Evolutionary conservation across 2,113 vertebrate species (phyloP), one percentile per base, ranked within the genome.

Genomic region (Seriola dumerili): DNA sequence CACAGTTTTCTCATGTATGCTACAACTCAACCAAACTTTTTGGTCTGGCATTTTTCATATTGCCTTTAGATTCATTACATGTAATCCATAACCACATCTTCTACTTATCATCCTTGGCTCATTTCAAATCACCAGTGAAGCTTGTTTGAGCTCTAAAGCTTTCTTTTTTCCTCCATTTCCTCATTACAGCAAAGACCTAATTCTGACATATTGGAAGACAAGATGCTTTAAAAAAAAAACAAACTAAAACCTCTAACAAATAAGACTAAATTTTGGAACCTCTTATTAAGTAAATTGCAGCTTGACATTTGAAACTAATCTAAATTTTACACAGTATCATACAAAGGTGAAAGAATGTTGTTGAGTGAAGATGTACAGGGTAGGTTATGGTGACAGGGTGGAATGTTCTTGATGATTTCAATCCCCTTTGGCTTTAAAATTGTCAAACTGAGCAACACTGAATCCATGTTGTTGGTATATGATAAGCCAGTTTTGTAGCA

Each of bases 401-500:
- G 12, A 38, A 36, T 46, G 32, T 34, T 23, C 21, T 23, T 50
- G 10, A 46, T 5, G 6, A 3, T 13, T 5, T 32, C 13, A 70
- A 23, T 4, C 8, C 13, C 23, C n/a, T 42, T 72, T 32, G 57
- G 32, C 32, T 54, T 64, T 25, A 29, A 40, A 21, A 54, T n/a
- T 9, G 21, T n/a, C 19, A 50, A 13, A 40, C 32, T 25, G 8
- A 38, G 29, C 16, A 44, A 36, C 14, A 29, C 46, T 40, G 13
- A 36, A 17, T 23, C 2, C 9, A 5, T 61, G 29, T 62, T 17
- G 34, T 34, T 1, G 21, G 2, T 62, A 44, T 8, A 46, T 61
- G 38, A 77, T 34, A 19, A 38, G 9, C 32, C 13, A 75, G 4
- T 29, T 76, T 23, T 72, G 44, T 54, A 34, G 34, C 32, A 75